A percentile compares a stretch with the other conserved stretches of the same genome.
phyloP scores from a whole-genome alignment of 2,797 vertebrate species.

The Malurus splendens region DNA sequence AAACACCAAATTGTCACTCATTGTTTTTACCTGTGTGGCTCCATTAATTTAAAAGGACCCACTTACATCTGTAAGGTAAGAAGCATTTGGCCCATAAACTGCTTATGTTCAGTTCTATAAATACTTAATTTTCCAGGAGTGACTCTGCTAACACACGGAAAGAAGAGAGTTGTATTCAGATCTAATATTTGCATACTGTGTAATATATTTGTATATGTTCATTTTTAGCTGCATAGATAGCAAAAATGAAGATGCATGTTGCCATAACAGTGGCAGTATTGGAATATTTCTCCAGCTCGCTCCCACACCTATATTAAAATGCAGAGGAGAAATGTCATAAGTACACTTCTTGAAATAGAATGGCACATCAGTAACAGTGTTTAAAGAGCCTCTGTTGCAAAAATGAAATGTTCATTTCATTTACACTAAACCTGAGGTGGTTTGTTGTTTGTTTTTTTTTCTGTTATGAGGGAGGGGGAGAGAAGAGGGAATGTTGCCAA shows the following conservation, averaged over 20 bases:
- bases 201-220: neutral
- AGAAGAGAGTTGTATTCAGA: neutral
- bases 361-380: constrained; percentile 43
- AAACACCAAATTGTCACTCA: neutral
- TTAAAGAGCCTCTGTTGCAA: constrained; percentile 37
- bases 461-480: neutral
- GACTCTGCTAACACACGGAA: neutral
- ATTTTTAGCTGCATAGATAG: constrained; percentile 1
- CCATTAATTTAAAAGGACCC: neutral
- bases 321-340: constrained; percentile 13
- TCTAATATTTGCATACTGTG: neutral
- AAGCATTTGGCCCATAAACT: neutral
- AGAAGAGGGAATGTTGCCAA: constrained; percentile 1
- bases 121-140: neutral
- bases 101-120: neutral
- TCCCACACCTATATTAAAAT: constrained; percentile 22
- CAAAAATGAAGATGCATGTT: constrained; percentile 23
- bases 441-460: neutral
- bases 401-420: constrained; percentile 61
- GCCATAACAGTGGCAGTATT: neutral
- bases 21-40: neutral
- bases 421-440: constrained; percentile 36
- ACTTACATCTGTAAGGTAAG: neutral
- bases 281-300: neutral
- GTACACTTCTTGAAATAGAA: constrained; percentile 41